Conservation (phyloP, 2,113 vertebrate species). For the Catharus fuscescens region DNA sequence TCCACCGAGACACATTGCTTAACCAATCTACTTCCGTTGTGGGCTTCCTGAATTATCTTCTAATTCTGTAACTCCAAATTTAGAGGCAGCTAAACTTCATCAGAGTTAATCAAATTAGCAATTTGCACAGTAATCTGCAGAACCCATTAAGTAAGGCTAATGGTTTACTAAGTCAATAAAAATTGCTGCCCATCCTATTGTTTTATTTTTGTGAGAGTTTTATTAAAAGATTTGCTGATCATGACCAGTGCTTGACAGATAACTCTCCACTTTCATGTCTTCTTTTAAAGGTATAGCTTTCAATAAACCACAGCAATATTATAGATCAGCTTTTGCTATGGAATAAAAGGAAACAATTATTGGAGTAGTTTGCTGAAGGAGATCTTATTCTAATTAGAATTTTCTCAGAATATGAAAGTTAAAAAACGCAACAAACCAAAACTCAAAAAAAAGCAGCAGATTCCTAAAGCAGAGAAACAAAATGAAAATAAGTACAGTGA, state of each 20-base stretch:
- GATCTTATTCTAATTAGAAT: not conserved
- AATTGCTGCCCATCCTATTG: not conserved
- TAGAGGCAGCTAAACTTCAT: not conserved
- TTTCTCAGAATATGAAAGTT: not conserved
- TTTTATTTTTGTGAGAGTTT: not conserved
- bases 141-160: not conserved
- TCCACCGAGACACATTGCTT: not conserved
- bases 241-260: not conserved
- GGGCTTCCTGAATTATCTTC: not conserved
- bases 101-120: not conserved
- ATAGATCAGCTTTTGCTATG: not conserved
- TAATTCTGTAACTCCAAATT: not conserved
- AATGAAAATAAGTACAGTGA: not conserved
- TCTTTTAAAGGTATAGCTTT: not conserved
- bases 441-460: not conserved
- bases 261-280: not conserved
- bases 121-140: not conserved
- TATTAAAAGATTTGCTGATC: not conserved
- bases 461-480: not conserved
- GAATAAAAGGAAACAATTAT: not conserved
- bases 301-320: not conserved
- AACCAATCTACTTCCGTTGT: not conserved
- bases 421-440: not conserved
- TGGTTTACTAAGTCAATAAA: not conserved
- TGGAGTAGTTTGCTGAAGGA: not conserved